phyloP scores from a whole-genome alignment of 1,140 invertebrate species.

The Teleopsis dalmanni region DNA sequence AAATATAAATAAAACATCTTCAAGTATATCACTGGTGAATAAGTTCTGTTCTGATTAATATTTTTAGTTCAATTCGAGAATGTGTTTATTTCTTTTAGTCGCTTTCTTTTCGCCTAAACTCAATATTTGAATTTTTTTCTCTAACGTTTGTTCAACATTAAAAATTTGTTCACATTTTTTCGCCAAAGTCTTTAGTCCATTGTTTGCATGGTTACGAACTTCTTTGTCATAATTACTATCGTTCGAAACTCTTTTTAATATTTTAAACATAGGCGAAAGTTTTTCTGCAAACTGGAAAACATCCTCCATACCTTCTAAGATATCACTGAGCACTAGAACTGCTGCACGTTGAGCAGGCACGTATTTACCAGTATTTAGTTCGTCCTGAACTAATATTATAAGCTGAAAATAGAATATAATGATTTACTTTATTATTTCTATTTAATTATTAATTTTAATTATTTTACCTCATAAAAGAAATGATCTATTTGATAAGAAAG shows the following conservation, averaged over 20 bases:
- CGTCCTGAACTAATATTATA: slow-evolving; percentile 54
- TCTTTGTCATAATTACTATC: slow-evolving; percentile 56
- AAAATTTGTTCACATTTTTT: slow-evolving; percentile 55
- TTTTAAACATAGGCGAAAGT: slow-evolving; percentile 57
- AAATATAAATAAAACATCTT: too few relatives aligned
- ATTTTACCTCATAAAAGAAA: slow-evolving; percentile 59
- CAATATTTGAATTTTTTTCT: slow-evolving; percentile 54
- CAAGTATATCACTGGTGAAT: too few relatives aligned
- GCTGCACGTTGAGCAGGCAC: slow-evolving; percentile 63
- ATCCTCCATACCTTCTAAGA: slow-evolving; percentile 61
- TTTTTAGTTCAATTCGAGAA: slow-evolving; percentile 24
- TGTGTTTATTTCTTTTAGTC: slow-evolving; percentile 17
- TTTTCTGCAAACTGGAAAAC: slow-evolving; percentile 54
- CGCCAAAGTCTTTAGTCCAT: slow-evolving; percentile 63
- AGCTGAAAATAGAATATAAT: slow-evolving; percentile 45
- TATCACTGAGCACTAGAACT: slow-evolving; percentile 57
- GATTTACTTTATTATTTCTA: slow-evolving; percentile 10
- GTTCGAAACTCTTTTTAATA: slow-evolving; percentile 53
- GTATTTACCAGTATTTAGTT: slow-evolving; percentile 55
- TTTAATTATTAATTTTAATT: slow-evolving; percentile 1
- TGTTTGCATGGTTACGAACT: slow-evolving; percentile 58
- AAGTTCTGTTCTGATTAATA: too few relatives aligned
- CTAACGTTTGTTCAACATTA: slow-evolving; percentile 48
- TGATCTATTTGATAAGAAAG: slow-evolving; percentile 63
- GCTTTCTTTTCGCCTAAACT: slow-evolving; percentile 20